Evolutionary conservation across 1,140 invertebrate species (phyloP).

Genomic region (Brachionus koreanus): DNA sequence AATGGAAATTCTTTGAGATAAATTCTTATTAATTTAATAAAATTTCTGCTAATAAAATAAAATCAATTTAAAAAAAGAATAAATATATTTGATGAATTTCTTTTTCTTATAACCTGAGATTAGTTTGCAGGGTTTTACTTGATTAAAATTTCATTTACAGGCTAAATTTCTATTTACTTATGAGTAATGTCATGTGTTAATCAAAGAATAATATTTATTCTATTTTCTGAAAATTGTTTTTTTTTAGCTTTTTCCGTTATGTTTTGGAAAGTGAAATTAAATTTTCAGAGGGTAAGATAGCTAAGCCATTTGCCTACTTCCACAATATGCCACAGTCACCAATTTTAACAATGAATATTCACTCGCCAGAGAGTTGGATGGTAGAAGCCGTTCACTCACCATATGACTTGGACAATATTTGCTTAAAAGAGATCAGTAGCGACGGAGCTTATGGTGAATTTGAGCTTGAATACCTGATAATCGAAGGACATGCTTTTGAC

Average conservation of each 20-base stretch:
- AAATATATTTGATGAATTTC: too few species aligned
- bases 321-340: conserved; percentile 80
- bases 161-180: too few species aligned
- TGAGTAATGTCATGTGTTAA: conserved; percentile 41
- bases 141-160: too few species aligned
- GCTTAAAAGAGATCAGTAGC: conserved; percentile 64
- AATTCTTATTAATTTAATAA: too few species aligned
- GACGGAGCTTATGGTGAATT: conserved; percentile 70
- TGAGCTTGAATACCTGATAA: conserved; percentile 80
- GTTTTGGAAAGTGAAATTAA: conserved; percentile 83
- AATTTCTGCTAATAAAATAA: too few species aligned
- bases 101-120: too few species aligned
- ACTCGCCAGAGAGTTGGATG: conserved; percentile 97
- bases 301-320: conserved; percentile 77
- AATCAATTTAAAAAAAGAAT: too few species aligned
- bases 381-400: conserved; percentile 87
- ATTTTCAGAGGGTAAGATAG: conserved; percentile 68
- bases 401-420: conserved; percentile 97
- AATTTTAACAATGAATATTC: conserved; percentile 86
- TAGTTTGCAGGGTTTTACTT: too few species aligned
- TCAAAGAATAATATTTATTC: background rate
- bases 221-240: background rate
- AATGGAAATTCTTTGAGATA: too few species aligned
- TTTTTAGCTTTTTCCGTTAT: conserved; percentile 82
- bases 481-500: conserved; percentile 95